phyloP scores from a whole-genome alignment of 2,888 invertebrate genomes.

The Zelleria hepariella region DNA sequence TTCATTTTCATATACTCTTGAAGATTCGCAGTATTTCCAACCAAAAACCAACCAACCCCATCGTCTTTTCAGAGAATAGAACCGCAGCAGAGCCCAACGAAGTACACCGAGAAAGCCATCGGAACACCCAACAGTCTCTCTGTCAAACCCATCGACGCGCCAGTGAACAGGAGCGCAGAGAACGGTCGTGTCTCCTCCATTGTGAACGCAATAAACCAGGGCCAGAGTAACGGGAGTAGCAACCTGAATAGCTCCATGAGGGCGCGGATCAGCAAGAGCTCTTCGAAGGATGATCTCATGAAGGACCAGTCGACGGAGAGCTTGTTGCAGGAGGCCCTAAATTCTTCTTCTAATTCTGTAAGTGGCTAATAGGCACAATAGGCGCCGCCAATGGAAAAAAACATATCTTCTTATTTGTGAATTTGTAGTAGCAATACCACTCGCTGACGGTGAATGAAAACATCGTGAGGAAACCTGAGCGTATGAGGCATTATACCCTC shows the following conservation, averaged over 20 bases:
- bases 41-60: no score
- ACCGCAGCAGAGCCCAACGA: conserved; percentile 57
- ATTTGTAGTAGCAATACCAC: no score
- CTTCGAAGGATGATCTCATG: conserved; percentile 58
- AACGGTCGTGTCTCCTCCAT: conserved; percentile 61
- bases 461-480: no score
- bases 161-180: conserved; percentile 28
- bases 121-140: conserved; percentile 33
- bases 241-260: conserved; percentile 37
- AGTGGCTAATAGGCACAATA: conserved; percentile 23
- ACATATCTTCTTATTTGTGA: no score
- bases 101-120: conserved; percentile 55
- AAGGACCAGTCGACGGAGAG: conserved; percentile 44
- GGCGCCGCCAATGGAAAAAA: no score
- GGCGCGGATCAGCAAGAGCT: conserved; percentile 55
- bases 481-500: no score
- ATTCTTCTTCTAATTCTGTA: conserved; percentile 61
- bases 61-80: conserved; percentile 56
- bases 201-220: conserved; percentile 58
- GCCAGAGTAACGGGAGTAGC: conserved; percentile 23
- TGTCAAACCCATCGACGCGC: conserved; percentile 23
- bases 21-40: no score
- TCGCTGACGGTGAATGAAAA: no score
- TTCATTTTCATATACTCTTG: no score
- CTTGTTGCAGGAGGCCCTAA: conserved; percentile 53